Evolutionary conservation across 2,888 invertebrate species (phyloP).

Genomic region (Tortricodes alternella): DNA sequence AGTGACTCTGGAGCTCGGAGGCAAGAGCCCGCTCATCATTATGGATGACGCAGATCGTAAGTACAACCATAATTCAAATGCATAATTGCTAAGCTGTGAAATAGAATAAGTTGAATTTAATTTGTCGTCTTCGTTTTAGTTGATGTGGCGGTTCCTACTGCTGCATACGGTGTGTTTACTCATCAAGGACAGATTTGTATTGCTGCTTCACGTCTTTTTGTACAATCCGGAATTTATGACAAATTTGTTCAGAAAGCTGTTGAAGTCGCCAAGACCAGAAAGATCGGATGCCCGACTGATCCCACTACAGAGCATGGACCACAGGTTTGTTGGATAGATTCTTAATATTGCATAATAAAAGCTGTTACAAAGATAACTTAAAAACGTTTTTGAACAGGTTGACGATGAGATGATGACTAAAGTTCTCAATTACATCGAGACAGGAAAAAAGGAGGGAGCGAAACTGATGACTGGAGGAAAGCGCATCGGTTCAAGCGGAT

Average conservation of each 20-base stretch:
- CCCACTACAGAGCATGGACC: constrained; percentile 52
- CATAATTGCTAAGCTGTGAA: neutral
- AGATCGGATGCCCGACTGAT: constrained; percentile 83
- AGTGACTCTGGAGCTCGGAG: constrained; percentile 92
- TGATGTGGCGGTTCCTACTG: constrained; percentile 48
- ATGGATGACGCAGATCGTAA: constrained; percentile 90
- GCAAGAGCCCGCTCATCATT: constrained; percentile 92
- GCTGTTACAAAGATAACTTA: too few species aligned
- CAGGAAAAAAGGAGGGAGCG: constrained; percentile 91
- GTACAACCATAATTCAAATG: constrained; percentile 36
- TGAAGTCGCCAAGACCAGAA: constrained; percentile 84
- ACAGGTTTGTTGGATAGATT: constrained; percentile 34
- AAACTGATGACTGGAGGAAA: constrained; percentile 88
- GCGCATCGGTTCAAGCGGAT: constrained; percentile 85
- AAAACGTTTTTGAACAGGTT: constrained; percentile 64
- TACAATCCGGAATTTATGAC: constrained; percentile 86
- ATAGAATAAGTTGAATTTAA: neutral
- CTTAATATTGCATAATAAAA: too few species aligned
- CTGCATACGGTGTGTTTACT: constrained; percentile 50
- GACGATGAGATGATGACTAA: constrained; percentile 88
- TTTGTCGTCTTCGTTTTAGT: constrained; percentile 39
- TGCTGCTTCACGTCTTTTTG: constrained; percentile 60
- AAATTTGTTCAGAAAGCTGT: constrained; percentile 89
- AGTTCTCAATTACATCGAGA: constrained; percentile 88
- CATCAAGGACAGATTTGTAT: constrained; percentile 60